Evolutionary conservation across 2,888 invertebrate species (phyloP).

Genomic region (Megalurothrips usitatus): DNA sequence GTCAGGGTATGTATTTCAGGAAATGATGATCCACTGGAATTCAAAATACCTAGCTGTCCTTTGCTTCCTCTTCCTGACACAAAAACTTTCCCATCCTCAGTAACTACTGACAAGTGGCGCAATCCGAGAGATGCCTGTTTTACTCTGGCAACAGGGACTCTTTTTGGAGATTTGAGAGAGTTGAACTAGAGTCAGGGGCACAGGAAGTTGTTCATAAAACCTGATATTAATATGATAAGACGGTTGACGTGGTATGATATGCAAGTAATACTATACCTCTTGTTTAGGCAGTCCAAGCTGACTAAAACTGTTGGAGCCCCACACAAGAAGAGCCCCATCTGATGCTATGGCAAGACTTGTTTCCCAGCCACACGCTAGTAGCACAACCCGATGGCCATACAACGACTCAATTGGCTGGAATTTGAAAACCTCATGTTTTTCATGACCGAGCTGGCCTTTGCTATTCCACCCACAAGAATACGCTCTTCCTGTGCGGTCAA

Average conservation of each 20-base stretch:
- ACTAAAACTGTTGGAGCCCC: conserved; percentile 78
- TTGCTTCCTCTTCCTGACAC: conserved; percentile 63
- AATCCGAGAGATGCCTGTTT: conserved; percentile 61
- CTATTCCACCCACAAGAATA: conserved; percentile 76
- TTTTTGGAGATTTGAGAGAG: conserved; percentile 35
- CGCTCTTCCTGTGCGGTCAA: conserved; percentile 62
- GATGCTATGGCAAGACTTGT: conserved; percentile 69
- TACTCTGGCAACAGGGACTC: conserved; percentile 43
- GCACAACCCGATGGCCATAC: conserved; percentile 51
- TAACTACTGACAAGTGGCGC: conserved; percentile 62
- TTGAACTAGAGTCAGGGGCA: conserved; percentile 37
- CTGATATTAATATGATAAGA: conserved; percentile 44
- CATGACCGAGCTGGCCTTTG: conserved; percentile 63
- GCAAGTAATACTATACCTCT: conserved; percentile 35
- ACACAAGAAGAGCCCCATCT: conserved; percentile 65
- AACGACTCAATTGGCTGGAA: conserved; percentile 40
- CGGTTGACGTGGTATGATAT: conserved; percentile 37
- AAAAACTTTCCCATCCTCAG: conserved; percentile 58
- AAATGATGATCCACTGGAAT: conserved; percentile 37
- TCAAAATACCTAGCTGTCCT: conserved; percentile 61
- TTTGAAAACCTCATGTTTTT: conserved; percentile 47
- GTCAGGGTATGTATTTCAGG: not conserved
- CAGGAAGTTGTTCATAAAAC: conserved; percentile 42
- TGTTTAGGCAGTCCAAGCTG: conserved; percentile 64
- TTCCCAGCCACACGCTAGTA: conserved; percentile 77